A percentile compares a stretch with the other conserved stretches of the same genome.
Evolutionary conservation across 35 echinoderm and acorn worm genomes (phyloP).

Genomic region (Chiridota heheva): DNA sequence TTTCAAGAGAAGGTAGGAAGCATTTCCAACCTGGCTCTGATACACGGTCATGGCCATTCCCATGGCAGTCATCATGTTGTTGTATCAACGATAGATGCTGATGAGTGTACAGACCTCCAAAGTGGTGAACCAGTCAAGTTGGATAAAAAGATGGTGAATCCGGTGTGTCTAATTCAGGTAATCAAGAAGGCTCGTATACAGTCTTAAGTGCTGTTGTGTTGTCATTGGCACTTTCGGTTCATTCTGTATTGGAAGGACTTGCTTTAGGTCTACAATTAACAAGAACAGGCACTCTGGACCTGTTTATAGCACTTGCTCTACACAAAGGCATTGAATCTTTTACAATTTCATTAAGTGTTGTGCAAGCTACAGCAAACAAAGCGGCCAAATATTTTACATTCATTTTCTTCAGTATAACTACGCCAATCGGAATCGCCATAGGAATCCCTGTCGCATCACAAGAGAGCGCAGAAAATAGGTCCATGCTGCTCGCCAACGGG

Average conservation of each 20-base stretch:
- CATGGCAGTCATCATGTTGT: background rate
- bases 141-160: too few relatives aligned
- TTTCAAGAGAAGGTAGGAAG: constrained; percentile 53
- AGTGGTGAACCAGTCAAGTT: too few relatives aligned
- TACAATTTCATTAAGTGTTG: constrained; percentile 69
- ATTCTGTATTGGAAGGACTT: constrained; percentile 84
- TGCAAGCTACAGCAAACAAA: constrained; percentile 31
- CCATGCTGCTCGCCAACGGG: constrained; percentile 60
- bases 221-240: constrained; percentile 70
- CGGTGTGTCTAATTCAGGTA: too few relatives aligned
- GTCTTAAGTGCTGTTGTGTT: constrained; percentile 59
- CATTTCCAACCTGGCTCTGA: background rate
- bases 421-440: constrained; percentile 79
- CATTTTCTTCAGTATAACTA: constrained; percentile 65
- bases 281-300: constrained; percentile 47
- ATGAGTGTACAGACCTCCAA: too few relatives aligned
- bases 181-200: constrained; percentile 23
- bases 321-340: constrained; percentile 90
- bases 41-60: background rate
- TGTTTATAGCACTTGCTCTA: constrained; percentile 80
- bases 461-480: constrained; percentile 18
- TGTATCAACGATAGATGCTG: too few relatives aligned
- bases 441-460: constrained; percentile 70
- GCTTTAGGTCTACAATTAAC: constrained; percentile 79
- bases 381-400: constrained; percentile 46